Evolutionary conservation across 2,113 vertebrate genomes (phyloP).

Genomic region (Pituophis catenifer): DNA sequence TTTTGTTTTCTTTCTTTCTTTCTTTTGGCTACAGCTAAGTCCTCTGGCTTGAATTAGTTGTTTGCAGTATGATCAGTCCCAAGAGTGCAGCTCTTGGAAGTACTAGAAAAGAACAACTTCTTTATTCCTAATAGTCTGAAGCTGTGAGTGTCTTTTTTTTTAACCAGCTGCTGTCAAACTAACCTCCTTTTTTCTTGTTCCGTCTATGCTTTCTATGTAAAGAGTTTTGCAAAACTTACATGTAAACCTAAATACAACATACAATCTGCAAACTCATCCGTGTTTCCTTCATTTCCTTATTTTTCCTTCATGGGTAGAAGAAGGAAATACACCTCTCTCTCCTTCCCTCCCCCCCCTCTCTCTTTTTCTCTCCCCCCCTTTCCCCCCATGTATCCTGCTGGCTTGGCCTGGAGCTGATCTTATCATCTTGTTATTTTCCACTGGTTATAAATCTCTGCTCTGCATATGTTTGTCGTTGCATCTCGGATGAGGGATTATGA

Average conservation of each 20-base stretch:
- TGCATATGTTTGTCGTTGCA: conserved; percentile 4
- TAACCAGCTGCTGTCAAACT: not conserved
- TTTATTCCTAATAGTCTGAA: not conserved
- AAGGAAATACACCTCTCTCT: too few relatives aligned
- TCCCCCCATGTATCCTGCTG: not conserved
- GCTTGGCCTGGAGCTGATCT: conserved; percentile 21
- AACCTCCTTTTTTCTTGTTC: not conserved
- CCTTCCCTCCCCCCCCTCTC: too few relatives aligned
- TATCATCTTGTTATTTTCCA: conserved; percentile 43
- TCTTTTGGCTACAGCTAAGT: not conserved
- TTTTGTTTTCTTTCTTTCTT: not conserved
- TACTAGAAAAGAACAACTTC: not conserved
- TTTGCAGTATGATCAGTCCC: not conserved
- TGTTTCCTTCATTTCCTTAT: not conserved
- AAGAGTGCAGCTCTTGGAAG: not conserved
- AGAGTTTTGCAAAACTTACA: not conserved
- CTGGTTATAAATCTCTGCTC: conserved; percentile 36
- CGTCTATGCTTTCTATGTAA: not conserved
- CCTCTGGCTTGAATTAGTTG: not conserved
- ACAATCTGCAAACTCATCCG: not conserved
- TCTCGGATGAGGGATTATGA: conserved; percentile 13
- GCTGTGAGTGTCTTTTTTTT: not conserved
- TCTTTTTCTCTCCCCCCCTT: not conserved
- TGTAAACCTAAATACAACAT: too few relatives aligned
- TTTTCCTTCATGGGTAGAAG: not conserved